These are phyloP conservation scores for Lampris megalopsis DNA, from an alignment of 2,113 vertebrate species.

Conservation along the genomic window DNA sequence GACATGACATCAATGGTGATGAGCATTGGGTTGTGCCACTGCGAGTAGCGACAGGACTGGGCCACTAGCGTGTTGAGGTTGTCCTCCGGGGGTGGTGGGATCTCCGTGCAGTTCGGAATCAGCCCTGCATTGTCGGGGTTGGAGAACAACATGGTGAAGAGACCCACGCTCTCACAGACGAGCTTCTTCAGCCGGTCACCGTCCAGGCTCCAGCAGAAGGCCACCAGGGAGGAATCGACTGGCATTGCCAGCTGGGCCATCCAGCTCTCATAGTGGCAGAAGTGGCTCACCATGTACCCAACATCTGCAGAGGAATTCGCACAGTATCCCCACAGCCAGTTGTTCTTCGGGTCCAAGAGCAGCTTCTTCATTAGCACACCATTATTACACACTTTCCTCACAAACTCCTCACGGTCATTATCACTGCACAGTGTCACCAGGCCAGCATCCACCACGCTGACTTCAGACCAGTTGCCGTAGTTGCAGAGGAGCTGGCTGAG, in stretches of 20 bases:
- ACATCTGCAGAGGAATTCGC: conserved; percentile 62
- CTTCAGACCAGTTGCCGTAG: conserved; percentile 74
- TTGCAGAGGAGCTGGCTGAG: conserved; percentile 77
- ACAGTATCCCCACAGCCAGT: conserved; percentile 82
- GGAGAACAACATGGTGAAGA: conserved; percentile 76
- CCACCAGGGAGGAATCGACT: conserved; percentile 59
- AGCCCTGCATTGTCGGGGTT: conserved; percentile 66
- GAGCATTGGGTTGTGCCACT: conserved; percentile 68
- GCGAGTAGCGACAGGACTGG: conserved; percentile 69
- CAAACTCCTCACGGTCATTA: conserved; percentile 72
- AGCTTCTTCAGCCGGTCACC: conserved; percentile 52
- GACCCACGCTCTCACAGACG: conserved; percentile 73
- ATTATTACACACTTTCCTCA: conserved; percentile 75
- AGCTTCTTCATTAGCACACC: conserved; percentile 67
- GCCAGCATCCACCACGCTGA: conserved; percentile 56
- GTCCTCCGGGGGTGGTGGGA: neutral
- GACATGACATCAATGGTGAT: conserved; percentile 60
- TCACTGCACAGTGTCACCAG: conserved; percentile 80
- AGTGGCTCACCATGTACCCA: conserved; percentile 61
- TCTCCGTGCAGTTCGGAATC: conserved; percentile 72
- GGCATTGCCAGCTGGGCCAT: neutral
- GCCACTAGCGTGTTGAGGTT: neutral
- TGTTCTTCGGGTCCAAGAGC: conserved; percentile 67
- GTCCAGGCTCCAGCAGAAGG: conserved; percentile 79
- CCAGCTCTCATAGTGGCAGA: conserved; percentile 81